Percentiles rank a stretch among this genome's conserved stretches.
Conservation (phyloP, 2,113 vertebrate genomes). For the Nettapus auritus region DNA sequence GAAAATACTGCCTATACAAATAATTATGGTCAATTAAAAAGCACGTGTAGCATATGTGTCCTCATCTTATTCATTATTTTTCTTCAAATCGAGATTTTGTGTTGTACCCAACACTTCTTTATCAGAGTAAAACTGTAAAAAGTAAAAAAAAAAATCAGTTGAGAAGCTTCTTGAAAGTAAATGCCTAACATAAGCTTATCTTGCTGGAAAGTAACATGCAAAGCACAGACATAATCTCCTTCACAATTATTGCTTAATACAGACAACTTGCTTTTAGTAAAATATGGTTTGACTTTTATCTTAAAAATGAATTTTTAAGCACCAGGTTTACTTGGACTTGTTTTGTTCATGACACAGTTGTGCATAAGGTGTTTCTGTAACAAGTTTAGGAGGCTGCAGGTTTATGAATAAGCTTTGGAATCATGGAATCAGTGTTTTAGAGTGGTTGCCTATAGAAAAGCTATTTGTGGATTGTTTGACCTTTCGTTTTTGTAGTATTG, state of each 20-base stretch:
- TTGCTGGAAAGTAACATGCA: background rate
- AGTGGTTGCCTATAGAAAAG: background rate
- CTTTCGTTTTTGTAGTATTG: background rate
- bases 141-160: background rate
- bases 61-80: background rate
- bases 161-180: background rate
- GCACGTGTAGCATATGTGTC: background rate
- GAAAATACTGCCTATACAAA: background rate
- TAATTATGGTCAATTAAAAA: background rate
- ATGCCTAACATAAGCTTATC: background rate
- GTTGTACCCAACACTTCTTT: background rate
- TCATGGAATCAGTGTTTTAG: background rate
- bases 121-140: background rate
- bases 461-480: slow-evolving; percentile 1
- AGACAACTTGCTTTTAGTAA: background rate
- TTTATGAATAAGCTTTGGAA: background rate
- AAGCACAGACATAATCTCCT: background rate
- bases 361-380: background rate
- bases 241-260: background rate
- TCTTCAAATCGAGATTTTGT: background rate
- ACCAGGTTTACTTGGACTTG: background rate
- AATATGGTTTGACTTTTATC: background rate
- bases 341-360: background rate
- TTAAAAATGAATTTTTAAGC: background rate
- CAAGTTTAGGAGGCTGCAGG: background rate